These are phyloP conservation scores for Platysteira castanea DNA, from an alignment of 2,113 vertebrate genomes.

Conservation along the genomic window DNA sequence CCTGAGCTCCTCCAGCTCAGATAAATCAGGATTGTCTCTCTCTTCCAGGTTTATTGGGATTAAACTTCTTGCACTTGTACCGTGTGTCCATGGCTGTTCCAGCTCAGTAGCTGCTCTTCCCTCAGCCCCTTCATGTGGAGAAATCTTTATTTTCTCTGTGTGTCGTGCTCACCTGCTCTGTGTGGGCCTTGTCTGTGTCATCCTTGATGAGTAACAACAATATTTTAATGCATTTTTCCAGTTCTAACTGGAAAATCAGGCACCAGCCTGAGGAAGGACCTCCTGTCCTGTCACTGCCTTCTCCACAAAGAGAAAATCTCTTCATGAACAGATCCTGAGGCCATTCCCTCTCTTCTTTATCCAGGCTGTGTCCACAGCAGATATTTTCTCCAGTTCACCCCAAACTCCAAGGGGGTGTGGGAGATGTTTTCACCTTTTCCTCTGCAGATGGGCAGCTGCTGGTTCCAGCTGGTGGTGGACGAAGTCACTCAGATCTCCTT, in stretches of 20 bases:
- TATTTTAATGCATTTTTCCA: not conserved
- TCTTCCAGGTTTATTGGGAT: not conserved
- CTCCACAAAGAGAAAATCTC: not conserved
- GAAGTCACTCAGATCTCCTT: not conserved
- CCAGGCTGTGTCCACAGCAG: too few relatives aligned
- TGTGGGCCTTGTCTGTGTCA: not conserved
- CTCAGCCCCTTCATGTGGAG: not conserved
- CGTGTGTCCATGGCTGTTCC: fast-evolving
- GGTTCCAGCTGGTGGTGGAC: not conserved
- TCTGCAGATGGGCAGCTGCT: not conserved
- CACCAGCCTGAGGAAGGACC: not conserved
- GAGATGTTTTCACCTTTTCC: not conserved
- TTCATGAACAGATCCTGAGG: not conserved
- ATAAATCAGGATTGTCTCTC: not conserved
- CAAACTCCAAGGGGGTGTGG: not conserved
- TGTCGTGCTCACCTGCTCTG: not conserved
- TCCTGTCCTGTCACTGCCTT: not conserved
- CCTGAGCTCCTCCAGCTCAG: not conserved
- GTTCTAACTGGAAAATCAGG: not conserved
- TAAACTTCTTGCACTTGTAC: too few relatives aligned
- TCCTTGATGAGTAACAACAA: not conserved
- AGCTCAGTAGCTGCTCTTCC: not conserved
- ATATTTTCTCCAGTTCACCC: not conserved
- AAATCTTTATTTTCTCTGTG: not conserved
- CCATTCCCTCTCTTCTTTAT: not conserved